Evolutionary conservation across 2,888 invertebrate species (phyloP).

Genomic region (Drosophila rubida): DNA sequence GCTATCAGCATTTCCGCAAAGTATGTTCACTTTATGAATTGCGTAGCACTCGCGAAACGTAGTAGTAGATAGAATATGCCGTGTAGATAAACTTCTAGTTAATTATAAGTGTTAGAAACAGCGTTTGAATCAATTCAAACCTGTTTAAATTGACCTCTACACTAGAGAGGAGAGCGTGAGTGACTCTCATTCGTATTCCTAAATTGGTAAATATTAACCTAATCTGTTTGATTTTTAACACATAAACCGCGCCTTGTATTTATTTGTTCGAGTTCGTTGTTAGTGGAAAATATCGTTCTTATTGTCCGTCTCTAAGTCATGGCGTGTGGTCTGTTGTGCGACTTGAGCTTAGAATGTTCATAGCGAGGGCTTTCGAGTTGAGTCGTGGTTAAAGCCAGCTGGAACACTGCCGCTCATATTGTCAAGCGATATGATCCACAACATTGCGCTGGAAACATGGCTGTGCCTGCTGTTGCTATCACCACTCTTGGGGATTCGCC

Average conservation of each 20-base stretch:
- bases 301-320: conserved; percentile 40
- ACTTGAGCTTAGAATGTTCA: conserved; percentile 14
- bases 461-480: conserved; percentile 19
- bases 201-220: neutral
- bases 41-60: conserved; percentile 5
- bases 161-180: conserved; percentile 43
- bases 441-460: conserved; percentile 18
- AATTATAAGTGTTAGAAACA: conserved; percentile 48
- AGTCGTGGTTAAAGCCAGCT: conserved; percentile 22
- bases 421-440: conserved; percentile 25
- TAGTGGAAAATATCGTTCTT: neutral
- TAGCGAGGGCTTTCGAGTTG: conserved; percentile 23
- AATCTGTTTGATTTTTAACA: neutral
- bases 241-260: too few species aligned
- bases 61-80: neutral
- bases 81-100: conserved; percentile 37
- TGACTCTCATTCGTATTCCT: neutral
- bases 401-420: conserved; percentile 16
- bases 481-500: conserved; percentile 50
- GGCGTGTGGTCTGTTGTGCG: conserved; percentile 22
- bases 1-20: neutral
- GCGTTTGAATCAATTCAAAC: conserved; percentile 51
- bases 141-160: conserved; percentile 57
- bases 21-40: neutral
- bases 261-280: neutral